Base-by-base conservation (phyloP, 2,113 vertebrate species). In the Amblyopsis rosae region DNA sequence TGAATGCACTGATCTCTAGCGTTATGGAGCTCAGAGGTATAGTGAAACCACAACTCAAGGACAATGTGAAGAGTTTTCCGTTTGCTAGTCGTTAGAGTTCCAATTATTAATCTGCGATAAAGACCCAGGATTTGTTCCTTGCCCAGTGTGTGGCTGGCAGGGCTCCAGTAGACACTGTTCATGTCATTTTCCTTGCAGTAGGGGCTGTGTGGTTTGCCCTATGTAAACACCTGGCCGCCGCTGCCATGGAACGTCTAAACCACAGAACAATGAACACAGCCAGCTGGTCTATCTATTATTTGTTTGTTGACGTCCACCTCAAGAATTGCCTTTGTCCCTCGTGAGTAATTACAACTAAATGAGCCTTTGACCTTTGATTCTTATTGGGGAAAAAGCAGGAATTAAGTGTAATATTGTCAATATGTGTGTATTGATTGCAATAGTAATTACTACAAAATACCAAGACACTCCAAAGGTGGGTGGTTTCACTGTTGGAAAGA, bases 281-380 rank as follows among this genome's bases (percentile, higher is more conserved):
- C 84, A 81, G 81, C 86, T 71, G 76, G 53, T 85, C 81, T 89
- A 92, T 92, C 84, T 89, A 90, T 93, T 92, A 92, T 83, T 41
- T 91, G 86, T 91, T 89, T 85, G 87, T 90, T 86, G 88, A 86
- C 86, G 82, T 84, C 87, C 84, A 90, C 88, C 83, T 85, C 83
- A 86, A 84, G 79, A 77, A 81, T 79, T 79, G 75, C 80, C 69
- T 41, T 26, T 12, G 11, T 72, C 81, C 82, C 87, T 67, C 12
- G 76, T 89, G 92, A 91, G 88, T 92, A 91, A 91, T 93, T 92
- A 92, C 83, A 78, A 80, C 73, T 80, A 90, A 91, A 91, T 75
- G 71, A 90, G 88, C 88, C 85, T 90, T 92, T 93, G 91, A 94
- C 92, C 92, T 90, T 89, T 85, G 83, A 86, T 90, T 85, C 83